These are phyloP conservation scores for Taurulus bubalis DNA, from an alignment of 2,113 vertebrate genomes.

Conservation along the genomic window DNA sequence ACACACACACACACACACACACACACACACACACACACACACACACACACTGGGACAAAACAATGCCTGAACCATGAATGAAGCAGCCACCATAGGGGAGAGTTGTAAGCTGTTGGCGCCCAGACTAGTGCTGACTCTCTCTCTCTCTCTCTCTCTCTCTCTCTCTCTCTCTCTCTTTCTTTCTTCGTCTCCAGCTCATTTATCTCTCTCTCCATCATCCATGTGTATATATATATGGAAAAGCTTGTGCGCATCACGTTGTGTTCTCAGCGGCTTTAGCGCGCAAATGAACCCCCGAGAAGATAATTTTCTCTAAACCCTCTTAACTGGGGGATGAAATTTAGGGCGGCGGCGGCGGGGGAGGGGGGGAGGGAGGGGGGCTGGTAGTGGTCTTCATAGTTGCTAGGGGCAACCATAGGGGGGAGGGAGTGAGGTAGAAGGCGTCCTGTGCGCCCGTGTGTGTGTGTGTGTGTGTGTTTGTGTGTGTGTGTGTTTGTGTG, in stretches of 20 bases:
- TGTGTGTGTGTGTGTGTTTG: neutral
- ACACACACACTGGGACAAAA: constrained; percentile 41
- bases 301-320: constrained; percentile 15
- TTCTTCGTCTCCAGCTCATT: neutral
- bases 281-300: constrained; percentile 13
- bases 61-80: constrained; percentile 68
- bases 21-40: constrained; percentile 44
- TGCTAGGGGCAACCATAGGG: constrained; percentile 66
- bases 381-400: constrained; percentile 46
- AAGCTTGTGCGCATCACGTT: constrained; percentile 6
- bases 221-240: neutral
- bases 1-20: constrained; percentile 35
- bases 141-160: constrained; percentile 8
- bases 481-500: neutral
- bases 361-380: constrained; percentile 11
- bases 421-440: constrained; percentile 27
- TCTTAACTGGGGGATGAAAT: constrained; percentile 23
- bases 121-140: constrained; percentile 21
- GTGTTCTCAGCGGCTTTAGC: neutral
- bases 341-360: neutral
- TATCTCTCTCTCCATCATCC: neutral
- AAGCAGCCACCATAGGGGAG: constrained; percentile 48
- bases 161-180: too few relatives aligned
- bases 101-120: constrained; percentile 57
- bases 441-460: neutral